Base-by-base conservation (phyloP, 2,113 vertebrate genomes). In the Herpetotheres cachinnans region DNA sequence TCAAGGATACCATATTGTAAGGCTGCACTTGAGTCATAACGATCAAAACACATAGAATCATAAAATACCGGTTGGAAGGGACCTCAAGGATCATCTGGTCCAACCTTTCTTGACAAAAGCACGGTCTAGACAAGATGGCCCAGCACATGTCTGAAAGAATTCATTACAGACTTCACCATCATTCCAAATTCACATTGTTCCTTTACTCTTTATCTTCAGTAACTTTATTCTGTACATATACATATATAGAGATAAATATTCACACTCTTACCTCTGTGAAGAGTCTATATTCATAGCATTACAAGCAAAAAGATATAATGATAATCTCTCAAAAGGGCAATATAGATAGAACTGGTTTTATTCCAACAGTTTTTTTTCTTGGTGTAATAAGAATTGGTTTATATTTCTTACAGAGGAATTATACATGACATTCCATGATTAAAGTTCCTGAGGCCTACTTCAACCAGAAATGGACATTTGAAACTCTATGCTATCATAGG, bases 1-100 rank as follows among this genome's bases (percentile, higher is more conserved):
- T 49, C 30, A 27, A 55, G 9, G 30, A 30, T 56, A 22, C 21
- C 9, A 10, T 49, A n/a, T 42, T 0, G 0, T 49, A 56, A 55
- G 54, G 29, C 30, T 44, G 40, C 29, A 12, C 15, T 55, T 79
- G 47, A 62, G 49, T 49, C 21, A 19, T 58, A 50, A 27, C 0
- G 3, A 49, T 36, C 56, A 56, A 84, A 70, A 49, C 25, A 26
- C 26, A 42, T 42, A 42, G 42, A 42, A 42, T 42, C 42, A 42
- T 13, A 42, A 14, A 42, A 42, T 42, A 42, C 42, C 42, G 14
- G 42, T 42, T 42, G 42, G 42, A 42, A 42, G 42, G 42, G 42
- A 42, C 42, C 42, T 42, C 14, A 42, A 42, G 42, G 42, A 42
- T 42, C 42, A 42, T 42, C 11, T 42, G 42, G 42, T 42, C 42